Percentiles rank a stretch among this genome's conserved stretches.
These are phyloP conservation scores for Isotomurus palustris DNA, from an alignment of 2,888 invertebrate genomes.

Conservation along the genomic window DNA sequence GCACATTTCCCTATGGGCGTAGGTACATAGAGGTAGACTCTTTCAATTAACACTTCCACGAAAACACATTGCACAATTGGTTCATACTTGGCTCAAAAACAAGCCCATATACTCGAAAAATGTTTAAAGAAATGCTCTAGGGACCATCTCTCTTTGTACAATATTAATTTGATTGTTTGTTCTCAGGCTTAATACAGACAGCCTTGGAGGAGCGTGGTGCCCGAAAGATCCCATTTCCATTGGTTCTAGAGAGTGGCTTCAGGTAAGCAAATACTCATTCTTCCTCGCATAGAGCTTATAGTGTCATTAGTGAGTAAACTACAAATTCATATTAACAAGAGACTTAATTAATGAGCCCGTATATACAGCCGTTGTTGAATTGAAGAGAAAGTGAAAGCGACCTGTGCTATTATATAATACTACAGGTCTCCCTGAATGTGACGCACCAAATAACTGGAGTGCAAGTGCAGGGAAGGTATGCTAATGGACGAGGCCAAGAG, in stretches of 20 bases:
- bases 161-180: background rate
- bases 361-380: too few species aligned
- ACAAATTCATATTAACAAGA: background rate
- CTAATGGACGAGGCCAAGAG: slow-evolving; percentile 64
- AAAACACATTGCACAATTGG: too few species aligned
- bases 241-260: slow-evolving; percentile 63
- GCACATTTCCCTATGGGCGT: too few species aligned
- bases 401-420: background rate
- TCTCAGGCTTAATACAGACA: slow-evolving; percentile 62
- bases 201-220: slow-evolving; percentile 73
- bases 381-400: too few species aligned
- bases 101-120: too few species aligned
- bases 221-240: slow-evolving; percentile 63
- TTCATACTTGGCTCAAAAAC: too few species aligned
- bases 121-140: too few species aligned
- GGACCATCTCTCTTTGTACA: background rate
- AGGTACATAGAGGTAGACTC: too few species aligned
- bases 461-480: slow-evolving; percentile 70
- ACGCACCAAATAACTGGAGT: slow-evolving; percentile 65
- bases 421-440: slow-evolving; percentile 47
- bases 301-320: background rate
- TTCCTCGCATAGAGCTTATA: too few species aligned
- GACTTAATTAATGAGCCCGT: too few species aligned
- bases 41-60: too few species aligned
- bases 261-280: slow-evolving; percentile 48